Conservation (phyloP, 2,113 vertebrate species). For the Amphilophus citrinellus region DNA sequence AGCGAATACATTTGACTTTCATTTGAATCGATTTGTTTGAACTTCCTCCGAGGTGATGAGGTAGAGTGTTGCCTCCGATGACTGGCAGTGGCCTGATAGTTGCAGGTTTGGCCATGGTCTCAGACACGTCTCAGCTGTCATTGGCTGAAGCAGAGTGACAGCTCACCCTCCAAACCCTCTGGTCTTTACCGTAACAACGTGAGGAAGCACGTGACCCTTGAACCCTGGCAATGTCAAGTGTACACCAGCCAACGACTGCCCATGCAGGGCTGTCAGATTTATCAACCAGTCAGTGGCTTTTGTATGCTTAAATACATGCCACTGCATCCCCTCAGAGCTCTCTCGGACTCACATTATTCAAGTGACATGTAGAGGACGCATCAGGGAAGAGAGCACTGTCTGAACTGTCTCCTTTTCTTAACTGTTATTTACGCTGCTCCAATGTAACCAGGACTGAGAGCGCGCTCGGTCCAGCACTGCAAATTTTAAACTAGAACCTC, state of each 20-base stretch:
- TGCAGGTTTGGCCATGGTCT: constrained; percentile 4
- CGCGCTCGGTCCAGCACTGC: accelerated
- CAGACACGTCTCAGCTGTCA: background rate
- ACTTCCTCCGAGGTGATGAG: constrained; percentile 19
- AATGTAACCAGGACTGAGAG: background rate
- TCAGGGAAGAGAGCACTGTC: background rate
- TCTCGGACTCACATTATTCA: constrained; percentile 5
- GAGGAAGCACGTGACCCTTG: background rate
- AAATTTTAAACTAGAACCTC: background rate
- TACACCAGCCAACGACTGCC: background rate
- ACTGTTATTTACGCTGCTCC: background rate
- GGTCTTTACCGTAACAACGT: background rate
- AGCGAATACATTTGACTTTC: constrained; percentile 22
- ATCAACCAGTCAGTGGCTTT: background rate
- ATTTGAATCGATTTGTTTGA: constrained; percentile 25
- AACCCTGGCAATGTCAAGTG: background rate
- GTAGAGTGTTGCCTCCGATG: background rate
- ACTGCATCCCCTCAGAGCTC: constrained; percentile 1
- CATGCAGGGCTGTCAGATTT: background rate
- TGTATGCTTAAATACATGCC: constrained; percentile 9
- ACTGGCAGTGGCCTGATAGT: constrained; percentile 16
- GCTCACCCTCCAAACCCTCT: constrained; percentile 15
- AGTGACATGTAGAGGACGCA: constrained; percentile 48
- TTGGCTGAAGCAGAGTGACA: constrained; percentile 42
- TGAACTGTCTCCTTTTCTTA: background rate